Base-by-base conservation (phyloP, 2,888 invertebrate species). In the Aspidiotus rigidus region DNA sequence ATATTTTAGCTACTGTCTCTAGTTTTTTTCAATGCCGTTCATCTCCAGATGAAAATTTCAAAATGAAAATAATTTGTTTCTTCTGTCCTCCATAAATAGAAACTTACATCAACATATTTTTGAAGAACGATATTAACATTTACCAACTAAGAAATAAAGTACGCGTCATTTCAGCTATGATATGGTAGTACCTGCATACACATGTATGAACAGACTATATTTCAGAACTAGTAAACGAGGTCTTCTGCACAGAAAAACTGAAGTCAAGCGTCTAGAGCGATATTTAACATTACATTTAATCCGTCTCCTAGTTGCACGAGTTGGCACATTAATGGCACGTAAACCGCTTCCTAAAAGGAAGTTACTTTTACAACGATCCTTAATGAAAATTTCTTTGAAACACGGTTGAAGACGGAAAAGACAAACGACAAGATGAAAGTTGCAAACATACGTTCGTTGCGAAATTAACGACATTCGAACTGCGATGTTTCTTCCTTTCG, bases 341-440 rank as follows among this genome's bases (percentile, higher is more conserved):
- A 57, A 57, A 66, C 57, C 42, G 42, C 41, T 59, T 39, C 56
- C 16, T 55, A 49, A 59, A 59, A 59, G 59, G 59, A 66, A 59
- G 59, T 66, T 59, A 59, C 59, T 66, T 59, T 60, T 44, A 59
- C 66, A 57, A 60, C 66, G 49, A 49, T 59, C 40, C 66, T 66
- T 59, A 57, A 66, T 66, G 66, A 66, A 66, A 66, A 39, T 66
- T 62, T 66, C 39, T 57, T 28, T 13, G 49, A 39, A 66, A 66
- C 42, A 16, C 59, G 42, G 66, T 57, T 66, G 59, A 59, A 66
- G 57, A 59, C 66, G 60, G 49, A 66, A n/a, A n/a, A 66, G 66
- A 66, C 66, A 59, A 66, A 59, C 66, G 66, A 66, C 55, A 57
- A 66, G 57, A 66, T 66, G 66, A 66, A 66, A 66, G 66, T 59